Evolutionary conservation across 2,113 vertebrate species (phyloP).

Genomic region (Callionymus lyra): DNA sequence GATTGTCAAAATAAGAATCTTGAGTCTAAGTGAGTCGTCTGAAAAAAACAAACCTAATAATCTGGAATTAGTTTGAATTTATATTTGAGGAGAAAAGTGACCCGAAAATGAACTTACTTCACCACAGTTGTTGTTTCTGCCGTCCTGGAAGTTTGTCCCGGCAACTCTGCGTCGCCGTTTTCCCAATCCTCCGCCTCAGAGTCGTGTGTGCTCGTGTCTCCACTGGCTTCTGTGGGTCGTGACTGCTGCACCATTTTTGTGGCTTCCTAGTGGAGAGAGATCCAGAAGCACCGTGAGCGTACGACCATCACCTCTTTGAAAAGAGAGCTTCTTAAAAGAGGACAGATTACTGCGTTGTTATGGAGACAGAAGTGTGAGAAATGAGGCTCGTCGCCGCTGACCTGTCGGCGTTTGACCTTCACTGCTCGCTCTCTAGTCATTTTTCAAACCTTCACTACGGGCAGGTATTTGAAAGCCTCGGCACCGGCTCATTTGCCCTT

Average conservation of each 20-base stretch:
- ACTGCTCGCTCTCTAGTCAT: constrained; percentile 35
- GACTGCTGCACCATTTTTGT: constrained; percentile 23
- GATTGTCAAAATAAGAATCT: too few relatives aligned
- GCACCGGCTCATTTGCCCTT: constrained; percentile 34
- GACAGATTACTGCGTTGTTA: constrained; percentile 8
- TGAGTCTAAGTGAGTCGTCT: too few relatives aligned
- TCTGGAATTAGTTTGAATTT: too few relatives aligned
- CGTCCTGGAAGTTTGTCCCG: too few relatives aligned
- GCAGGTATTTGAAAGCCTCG: constrained; percentile 5
- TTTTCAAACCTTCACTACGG: constrained; percentile 24
- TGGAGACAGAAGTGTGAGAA: neutral
- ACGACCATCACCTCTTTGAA: constrained; percentile 5
- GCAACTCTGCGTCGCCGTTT: too few relatives aligned
- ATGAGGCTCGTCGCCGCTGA: constrained; percentile 26
- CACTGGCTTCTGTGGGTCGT: neutral
- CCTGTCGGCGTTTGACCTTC: constrained; percentile 26
- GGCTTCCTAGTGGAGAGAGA: constrained; percentile 25
- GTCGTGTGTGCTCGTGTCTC: neutral
- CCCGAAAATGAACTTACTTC: too few relatives aligned
- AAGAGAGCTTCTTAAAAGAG: constrained; percentile 15
- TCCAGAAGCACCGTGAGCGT: neutral
- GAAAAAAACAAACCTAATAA: too few relatives aligned
- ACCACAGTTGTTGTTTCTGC: too few relatives aligned
- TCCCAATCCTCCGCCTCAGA: neutral
- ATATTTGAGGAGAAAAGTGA: too few relatives aligned